A percentile compares a stretch with the other conserved stretches of the same genome.
These are phyloP conservation scores for Sebastes flavidus DNA, from an alignment of 2,797 vertebrate species.

Conservation along the genomic window DNA sequence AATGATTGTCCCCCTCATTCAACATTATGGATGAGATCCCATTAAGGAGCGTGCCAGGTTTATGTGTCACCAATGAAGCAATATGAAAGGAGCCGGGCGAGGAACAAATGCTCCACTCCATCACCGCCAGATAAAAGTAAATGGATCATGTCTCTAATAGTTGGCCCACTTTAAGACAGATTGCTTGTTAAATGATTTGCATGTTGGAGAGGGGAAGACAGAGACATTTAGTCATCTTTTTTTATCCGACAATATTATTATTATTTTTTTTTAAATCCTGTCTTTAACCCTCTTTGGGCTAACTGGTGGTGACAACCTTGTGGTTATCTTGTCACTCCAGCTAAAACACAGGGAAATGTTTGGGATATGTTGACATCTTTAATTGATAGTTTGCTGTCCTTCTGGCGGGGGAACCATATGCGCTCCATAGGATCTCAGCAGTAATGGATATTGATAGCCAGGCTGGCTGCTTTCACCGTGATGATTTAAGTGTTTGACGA, in stretches of 20 bases:
- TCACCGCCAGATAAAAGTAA: conserved; percentile 76
- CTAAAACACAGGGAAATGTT: conserved; percentile 47
- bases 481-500: conserved; percentile 24
- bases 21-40: conserved; percentile 71
- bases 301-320: conserved; percentile 42
- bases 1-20: conserved; percentile 59
- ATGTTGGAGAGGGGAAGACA: conserved; percentile 34
- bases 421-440: conserved; percentile 1
- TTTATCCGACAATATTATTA: conserved; percentile 34
- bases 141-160: conserved; percentile 73
- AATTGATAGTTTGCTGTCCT: conserved; percentile 38
- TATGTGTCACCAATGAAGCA: conserved; percentile 73
- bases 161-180: conserved; percentile 63
- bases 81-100: conserved; percentile 67
- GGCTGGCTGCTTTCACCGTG: conserved; percentile 1
- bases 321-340: conserved; percentile 55
- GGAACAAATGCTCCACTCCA: conserved; percentile 70
- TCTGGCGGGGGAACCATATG: conserved; percentile 5
- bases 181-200: conserved; percentile 68
- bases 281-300: neutral
- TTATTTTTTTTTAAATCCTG: neutral
- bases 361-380: conserved; percentile 35
- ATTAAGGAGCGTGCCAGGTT: conserved; percentile 71
- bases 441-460: conserved; percentile 30
- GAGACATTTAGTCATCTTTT: conserved; percentile 25